Evolutionary conservation across 1,140 invertebrate genomes (phyloP), one percentile per base, ranked within the genome.

Genomic region (Coelopa frigida): DNA sequence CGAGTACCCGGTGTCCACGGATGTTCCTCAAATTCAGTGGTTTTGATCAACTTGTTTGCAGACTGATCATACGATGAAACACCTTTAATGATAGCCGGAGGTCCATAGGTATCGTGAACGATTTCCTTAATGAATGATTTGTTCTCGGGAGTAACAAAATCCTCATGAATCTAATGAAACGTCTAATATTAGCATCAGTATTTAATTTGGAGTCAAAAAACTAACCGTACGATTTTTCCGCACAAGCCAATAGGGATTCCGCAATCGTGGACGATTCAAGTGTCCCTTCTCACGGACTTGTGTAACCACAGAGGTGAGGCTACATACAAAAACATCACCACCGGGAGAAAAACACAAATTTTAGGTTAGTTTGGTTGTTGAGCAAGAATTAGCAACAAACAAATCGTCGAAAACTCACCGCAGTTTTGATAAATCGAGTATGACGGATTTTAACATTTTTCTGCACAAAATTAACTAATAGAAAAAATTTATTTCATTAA

Each of bases 71-170:
- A 74, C 55, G 68, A 73, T 33, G 59, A 55, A 20, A 63, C 59
- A 23, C 68, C 70, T 46, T 68, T 61, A 51, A 68, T 58, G 48
- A 75, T 43, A 42, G 73, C 58, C 32, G 72, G 57, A 39, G 53
- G 58, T 14, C 74, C 76, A 58, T 75, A 80, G 57, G 78, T 80
- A 22, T 89, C 78, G 47, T 83, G 68, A 10, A 87, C 70, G 0
- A 88, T 70, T 76, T 94, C 84, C 62, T 85, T 74, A 14, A 97
- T 58, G 70, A 95, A 96, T 41, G 80, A 72, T 68, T 78, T 73
- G 71, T 95, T 97, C 55, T 92, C 85, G 36, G 64, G 14, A 1
- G 87, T 92, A 12, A 96, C 53, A 12, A 76, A 58, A 57, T 92
- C 86, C 54, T 86, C 72, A 56, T 73, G 72, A 44, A 72, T 56